phyloP scores from a whole-genome alignment of 2,888 invertebrate species.

The Scaptomyza caliginosa region DNA sequence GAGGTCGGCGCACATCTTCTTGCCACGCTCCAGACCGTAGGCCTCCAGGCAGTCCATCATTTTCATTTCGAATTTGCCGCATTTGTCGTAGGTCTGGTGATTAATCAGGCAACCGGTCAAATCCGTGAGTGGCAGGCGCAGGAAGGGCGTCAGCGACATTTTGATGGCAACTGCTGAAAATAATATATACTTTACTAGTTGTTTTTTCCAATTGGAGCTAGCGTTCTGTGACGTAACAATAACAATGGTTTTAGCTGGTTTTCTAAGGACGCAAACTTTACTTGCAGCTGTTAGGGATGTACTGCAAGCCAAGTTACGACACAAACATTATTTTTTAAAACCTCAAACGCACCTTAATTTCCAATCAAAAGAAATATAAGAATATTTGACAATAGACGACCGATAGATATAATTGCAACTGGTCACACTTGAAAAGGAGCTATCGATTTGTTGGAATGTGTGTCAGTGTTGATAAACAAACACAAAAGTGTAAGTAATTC shows the following conservation, averaged over 20 bases:
- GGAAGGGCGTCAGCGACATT: constrained; percentile 88
- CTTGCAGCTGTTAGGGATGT: rapidly evolving
- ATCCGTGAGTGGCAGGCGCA: constrained; percentile 90
- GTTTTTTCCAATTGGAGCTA: constrained; percentile 1
- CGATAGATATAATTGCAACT: constrained; percentile 17
- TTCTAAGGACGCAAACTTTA: rapidly evolving
- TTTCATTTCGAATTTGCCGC: constrained; percentile 88
- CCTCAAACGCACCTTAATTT: constrained; percentile 51
- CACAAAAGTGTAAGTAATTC: background rate
- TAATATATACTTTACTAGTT: background rate
- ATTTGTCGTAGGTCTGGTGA: constrained; percentile 88
- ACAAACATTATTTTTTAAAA: no score
- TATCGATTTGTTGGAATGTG: background rate
- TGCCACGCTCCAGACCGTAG: constrained; percentile 89
- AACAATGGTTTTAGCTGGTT: constrained; percentile 33
- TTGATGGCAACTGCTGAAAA: constrained; percentile 31
- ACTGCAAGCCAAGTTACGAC: background rate
- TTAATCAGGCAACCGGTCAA: constrained; percentile 87
- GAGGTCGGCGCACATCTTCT: constrained; percentile 86
- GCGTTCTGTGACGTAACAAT: constrained; percentile 78
- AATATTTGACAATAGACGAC: constrained; percentile 40
- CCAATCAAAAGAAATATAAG: constrained; percentile 37
- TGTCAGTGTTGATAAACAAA: constrained; percentile 1
- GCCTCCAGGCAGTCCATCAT: constrained; percentile 92
- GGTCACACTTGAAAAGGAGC: constrained; percentile 18